Conservation (phyloP, 2,113 vertebrate genomes). For the Sclerurus mexicanus region DNA sequence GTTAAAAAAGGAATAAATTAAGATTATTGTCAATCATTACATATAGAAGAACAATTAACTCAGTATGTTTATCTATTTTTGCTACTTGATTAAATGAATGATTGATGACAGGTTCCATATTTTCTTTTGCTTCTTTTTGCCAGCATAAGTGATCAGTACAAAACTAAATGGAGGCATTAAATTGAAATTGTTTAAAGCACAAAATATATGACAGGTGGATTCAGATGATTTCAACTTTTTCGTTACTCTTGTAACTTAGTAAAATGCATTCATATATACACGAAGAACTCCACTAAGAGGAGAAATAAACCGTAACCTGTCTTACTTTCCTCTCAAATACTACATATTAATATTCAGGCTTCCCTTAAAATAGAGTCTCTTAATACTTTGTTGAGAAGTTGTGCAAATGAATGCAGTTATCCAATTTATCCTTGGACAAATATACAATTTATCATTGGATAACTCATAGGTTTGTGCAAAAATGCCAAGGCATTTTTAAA, state of each 20-base stretch:
- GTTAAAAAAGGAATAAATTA: constrained; percentile 77
- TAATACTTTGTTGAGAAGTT: not conserved
- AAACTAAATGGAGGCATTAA: constrained; percentile 69
- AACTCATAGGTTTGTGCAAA: not conserved
- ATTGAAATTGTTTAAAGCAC: constrained; percentile 62
- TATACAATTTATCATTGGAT: not conserved
- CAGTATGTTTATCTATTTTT: constrained; percentile 80
- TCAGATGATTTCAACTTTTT: not conserved
- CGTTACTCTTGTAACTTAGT: not conserved
- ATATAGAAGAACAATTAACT: constrained; percentile 82
- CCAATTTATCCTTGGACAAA: not conserved
- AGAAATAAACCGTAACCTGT: not conserved
- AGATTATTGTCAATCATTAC: constrained; percentile 77
- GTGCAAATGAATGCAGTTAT: not conserved
- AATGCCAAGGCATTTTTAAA: not conserved
- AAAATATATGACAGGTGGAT: constrained; percentile 31
- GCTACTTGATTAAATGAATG: constrained; percentile 83
- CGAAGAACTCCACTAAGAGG: not conserved
- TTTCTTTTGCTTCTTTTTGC: constrained; percentile 75
- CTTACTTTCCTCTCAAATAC: not conserved
- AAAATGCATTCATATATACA: not conserved
- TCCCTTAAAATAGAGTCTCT: not conserved
- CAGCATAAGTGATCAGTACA: constrained; percentile 74
- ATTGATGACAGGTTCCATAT: constrained; percentile 79
- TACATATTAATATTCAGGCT: not conserved